Conservation (phyloP, 2,797 vertebrate genomes). For the Anas acuta region DNA sequence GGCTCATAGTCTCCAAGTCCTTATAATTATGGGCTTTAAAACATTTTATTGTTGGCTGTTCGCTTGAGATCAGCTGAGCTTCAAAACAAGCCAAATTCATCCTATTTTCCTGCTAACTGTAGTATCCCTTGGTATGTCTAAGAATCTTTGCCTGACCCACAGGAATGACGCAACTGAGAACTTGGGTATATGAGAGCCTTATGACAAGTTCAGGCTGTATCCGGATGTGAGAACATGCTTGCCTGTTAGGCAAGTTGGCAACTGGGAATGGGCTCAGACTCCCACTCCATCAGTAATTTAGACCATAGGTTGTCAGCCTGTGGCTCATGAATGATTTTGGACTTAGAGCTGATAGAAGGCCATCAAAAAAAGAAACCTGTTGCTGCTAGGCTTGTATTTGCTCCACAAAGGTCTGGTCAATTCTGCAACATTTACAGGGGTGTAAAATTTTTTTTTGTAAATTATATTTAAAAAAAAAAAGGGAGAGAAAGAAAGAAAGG, state of each 20-base stretch:
- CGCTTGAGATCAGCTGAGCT: not conserved
- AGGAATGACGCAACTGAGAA: conserved; percentile 1
- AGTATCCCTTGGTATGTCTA: not conserved
- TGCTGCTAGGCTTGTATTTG: not conserved
- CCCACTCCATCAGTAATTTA: not conserved
- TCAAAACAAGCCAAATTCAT: not conserved
- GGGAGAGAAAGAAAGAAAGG: not conserved
- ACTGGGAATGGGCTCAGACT: not conserved
- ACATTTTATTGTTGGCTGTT: not conserved
- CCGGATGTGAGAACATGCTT: not conserved
- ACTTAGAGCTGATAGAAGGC: not conserved
- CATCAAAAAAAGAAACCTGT: not conserved
- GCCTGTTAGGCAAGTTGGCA: not conserved
- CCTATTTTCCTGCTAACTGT: not conserved
- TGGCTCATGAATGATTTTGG: not conserved
- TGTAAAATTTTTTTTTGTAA: not conserved
- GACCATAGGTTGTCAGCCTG: not conserved
- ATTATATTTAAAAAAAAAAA: not conserved
- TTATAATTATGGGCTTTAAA: not conserved
- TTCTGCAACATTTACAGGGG: not conserved
- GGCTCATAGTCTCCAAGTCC: not conserved
- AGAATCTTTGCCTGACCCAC: not conserved
- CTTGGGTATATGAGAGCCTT: not conserved
- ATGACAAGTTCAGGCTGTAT: not conserved
- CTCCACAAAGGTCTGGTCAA: not conserved